A percentile compares a stretch with the other conserved stretches of the same genome.
Evolutionary conservation across 2,888 invertebrate species (phyloP).

Genomic region (Leptinotarsa haldemani): DNA sequence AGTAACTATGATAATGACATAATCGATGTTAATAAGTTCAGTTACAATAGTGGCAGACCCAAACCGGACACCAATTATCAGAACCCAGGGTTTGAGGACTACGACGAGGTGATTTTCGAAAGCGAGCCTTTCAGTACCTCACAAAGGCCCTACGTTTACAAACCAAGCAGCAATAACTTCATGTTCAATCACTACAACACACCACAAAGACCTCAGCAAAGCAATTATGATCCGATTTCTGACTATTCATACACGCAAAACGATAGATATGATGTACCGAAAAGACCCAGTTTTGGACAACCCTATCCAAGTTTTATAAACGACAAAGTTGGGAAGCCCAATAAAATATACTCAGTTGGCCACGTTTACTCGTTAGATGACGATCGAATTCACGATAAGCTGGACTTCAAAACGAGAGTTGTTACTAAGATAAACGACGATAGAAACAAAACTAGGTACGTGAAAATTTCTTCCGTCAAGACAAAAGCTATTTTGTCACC

Average conservation of each 20-base stretch:
- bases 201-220: constrained; percentile 13
- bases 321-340: constrained; percentile 25
- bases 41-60: constrained; percentile 35
- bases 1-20: constrained; percentile 8
- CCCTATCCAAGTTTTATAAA: not conserved
- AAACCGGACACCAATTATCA: constrained; percentile 25
- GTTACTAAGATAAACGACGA: constrained; percentile 31
- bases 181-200: constrained; percentile 37
- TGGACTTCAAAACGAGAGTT: constrained; percentile 52
- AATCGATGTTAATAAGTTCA: constrained; percentile 2
- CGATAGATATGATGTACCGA: constrained; percentile 41
- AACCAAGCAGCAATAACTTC: constrained; percentile 39
- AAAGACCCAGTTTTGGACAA: constrained; percentile 38
- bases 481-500: constrained; percentile 40
- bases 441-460: constrained; percentile 42
- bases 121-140: constrained; percentile 51
- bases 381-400: constrained; percentile 48
- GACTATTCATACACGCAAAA: constrained; percentile 34
- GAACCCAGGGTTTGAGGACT: constrained; percentile 6
- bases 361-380: constrained; percentile 44
- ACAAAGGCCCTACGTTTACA: constrained; percentile 50
- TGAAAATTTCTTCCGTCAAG: constrained; percentile 54
- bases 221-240: constrained; percentile 29
- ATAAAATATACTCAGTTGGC: constrained; percentile 37
- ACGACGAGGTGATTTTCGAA: constrained; percentile 45